These are phyloP conservation scores for Protosalanx chinensis DNA, from an alignment of 2,797 vertebrate genomes.

Conservation along the genomic window DNA sequence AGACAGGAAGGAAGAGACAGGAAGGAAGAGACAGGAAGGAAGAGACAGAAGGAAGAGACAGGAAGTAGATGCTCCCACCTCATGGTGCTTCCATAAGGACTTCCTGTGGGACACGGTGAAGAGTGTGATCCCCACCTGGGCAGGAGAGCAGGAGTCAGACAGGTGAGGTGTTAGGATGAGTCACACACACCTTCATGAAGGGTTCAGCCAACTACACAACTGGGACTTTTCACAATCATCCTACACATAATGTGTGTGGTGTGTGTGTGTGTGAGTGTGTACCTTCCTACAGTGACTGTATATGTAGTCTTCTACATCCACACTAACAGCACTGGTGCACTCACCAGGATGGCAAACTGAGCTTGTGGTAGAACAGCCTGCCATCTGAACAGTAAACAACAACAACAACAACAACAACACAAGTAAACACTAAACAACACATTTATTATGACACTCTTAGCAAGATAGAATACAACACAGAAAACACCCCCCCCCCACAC, in stretches of 20 bases:
- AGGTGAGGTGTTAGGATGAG: no score
- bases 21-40: no score
- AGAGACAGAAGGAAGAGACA: no score
- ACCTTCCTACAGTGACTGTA: slow-evolving; percentile 95
- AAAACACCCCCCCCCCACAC: background rate
- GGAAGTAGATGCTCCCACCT: slow-evolving; percentile 68
- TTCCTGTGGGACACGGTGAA: slow-evolving; percentile 98
- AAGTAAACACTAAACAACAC: no score
- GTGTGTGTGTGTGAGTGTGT: background rate
- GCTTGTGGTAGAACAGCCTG: slow-evolving; percentile 97
- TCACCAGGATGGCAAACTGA: slow-evolving; percentile 98
- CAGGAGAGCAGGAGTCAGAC: slow-evolving; percentile 16
- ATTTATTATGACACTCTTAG: no score
- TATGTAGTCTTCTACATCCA: slow-evolving; percentile 97
- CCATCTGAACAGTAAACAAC: slow-evolving; percentile 78
- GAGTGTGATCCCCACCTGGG: slow-evolving; percentile 91
- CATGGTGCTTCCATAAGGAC: slow-evolving; percentile 96
- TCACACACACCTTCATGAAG: no score
- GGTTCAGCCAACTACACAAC: no score
- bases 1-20: no score
- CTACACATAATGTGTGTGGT: background rate
- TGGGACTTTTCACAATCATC: no score
- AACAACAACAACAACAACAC: no score
- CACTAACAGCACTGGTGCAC: slow-evolving; percentile 96
- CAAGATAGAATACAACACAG: no score